Evolutionary conservation across 2,888 invertebrate genomes (phyloP).

Genomic region (Phragmatobia fuliginosa): DNA sequence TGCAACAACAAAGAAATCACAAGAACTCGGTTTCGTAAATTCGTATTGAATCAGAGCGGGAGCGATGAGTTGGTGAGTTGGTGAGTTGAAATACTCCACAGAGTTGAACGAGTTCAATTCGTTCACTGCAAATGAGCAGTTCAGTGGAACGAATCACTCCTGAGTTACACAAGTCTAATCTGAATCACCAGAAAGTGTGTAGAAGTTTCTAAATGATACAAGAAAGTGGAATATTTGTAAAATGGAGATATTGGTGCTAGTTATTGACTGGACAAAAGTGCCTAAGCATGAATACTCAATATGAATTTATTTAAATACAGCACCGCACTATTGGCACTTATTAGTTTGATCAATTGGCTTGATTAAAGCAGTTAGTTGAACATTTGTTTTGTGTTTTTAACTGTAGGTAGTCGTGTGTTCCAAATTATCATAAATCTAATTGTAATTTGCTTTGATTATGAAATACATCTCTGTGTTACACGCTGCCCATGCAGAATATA

Average conservation of each 20-base stretch:
- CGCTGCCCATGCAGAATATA: slow-evolving; percentile 84
- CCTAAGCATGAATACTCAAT: slow-evolving; percentile 38
- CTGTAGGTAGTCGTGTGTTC: slow-evolving; percentile 54
- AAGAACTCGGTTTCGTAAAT: too few relatives aligned
- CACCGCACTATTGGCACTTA: slow-evolving; percentile 50
- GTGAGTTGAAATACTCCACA: too few relatives aligned
- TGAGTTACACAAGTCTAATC: not conserved
- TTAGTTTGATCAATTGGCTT: slow-evolving; percentile 56
- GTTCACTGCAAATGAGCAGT: too few relatives aligned
- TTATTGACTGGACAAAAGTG: slow-evolving; percentile 26
- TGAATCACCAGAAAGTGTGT: not conserved
- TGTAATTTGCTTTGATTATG: slow-evolving; percentile 75
- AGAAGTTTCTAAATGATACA: slow-evolving; percentile 7
- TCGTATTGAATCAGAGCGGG: too few relatives aligned
- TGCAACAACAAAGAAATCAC: too few relatives aligned
- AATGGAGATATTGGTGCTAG: slow-evolving; percentile 49
- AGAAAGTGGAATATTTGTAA: slow-evolving; percentile 30
- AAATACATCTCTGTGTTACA: slow-evolving; percentile 82
- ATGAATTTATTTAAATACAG: slow-evolving; percentile 41
- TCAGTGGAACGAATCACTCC: too few relatives aligned
- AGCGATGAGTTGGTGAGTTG: too few relatives aligned
- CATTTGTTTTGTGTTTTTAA: slow-evolving; percentile 52
- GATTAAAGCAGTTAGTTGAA: slow-evolving; percentile 36
- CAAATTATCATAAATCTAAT: slow-evolving; percentile 19
- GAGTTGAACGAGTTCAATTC: too few relatives aligned